phyloP scores from a whole-genome alignment of 2,888 invertebrate species.

The Lithophane leautieri region DNA sequence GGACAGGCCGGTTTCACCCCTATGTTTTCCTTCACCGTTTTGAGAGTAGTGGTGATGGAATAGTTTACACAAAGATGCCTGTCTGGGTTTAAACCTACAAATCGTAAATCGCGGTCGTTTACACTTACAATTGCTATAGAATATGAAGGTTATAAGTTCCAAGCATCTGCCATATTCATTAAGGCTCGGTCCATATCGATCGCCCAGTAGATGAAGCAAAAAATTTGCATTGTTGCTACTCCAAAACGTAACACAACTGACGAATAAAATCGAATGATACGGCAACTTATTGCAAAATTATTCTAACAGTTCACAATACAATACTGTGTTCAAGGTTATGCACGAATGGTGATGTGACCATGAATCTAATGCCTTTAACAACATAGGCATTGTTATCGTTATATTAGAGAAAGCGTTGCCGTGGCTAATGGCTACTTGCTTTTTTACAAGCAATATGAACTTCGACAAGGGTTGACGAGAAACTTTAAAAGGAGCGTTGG shows the following conservation, averaged over 20 bases:
- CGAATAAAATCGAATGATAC: conserved; percentile 39
- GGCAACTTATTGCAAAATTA: conserved; percentile 48
- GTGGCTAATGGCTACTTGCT: neutral
- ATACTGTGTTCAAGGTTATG: conserved; percentile 48
- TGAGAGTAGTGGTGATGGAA: neutral
- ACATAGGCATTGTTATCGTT: conserved; percentile 30
- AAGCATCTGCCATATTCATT: neutral
- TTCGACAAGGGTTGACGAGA: neutral
- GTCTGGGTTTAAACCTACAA: neutral
- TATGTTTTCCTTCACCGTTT: neutral
- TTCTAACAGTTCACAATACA: conserved; percentile 43
- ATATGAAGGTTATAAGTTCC: neutral
- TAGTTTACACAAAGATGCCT: neutral
- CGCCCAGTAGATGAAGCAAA: neutral
- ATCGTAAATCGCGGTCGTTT: neutral
- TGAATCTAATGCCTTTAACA: conserved; percentile 45
- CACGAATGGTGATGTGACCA: conserved; percentile 47
- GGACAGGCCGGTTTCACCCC: neutral
- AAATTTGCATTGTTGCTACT: conserved; percentile 7
- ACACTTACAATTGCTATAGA: neutral
- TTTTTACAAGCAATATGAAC: neutral
- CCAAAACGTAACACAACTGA: conserved; percentile 14
- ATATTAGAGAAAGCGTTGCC: conserved; percentile 31
- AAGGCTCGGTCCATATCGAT: conserved; percentile 9
- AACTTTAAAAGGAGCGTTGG: neutral